A percentile compares a stretch with the other conserved stretches of the same genome.
phyloP scores from a whole-genome alignment of 2,888 invertebrate species.

The Rhamphomyia laevipes region DNA sequence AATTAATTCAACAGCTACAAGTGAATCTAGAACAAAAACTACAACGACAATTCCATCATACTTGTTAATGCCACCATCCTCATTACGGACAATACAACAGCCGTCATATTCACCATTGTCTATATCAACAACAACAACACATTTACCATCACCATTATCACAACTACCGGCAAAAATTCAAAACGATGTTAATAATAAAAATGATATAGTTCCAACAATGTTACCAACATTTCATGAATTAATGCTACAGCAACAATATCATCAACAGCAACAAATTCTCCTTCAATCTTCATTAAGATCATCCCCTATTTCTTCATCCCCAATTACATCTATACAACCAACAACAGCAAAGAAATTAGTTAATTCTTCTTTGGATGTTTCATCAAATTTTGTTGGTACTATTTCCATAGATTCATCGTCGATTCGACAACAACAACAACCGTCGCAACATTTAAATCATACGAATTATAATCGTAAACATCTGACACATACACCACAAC shows the following conservation, averaged over 20 bases:
- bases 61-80: background rate
- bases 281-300: conserved; percentile 4
- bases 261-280: background rate
- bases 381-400: too few species aligned
- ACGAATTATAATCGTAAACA: too few species aligned
- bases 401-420: too few species aligned
- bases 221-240: conserved; percentile 12
- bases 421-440: background rate
- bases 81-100: too few species aligned
- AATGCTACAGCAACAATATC: conserved; percentile 11
- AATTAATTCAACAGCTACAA: conserved; percentile 1
- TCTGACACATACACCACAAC: too few species aligned
- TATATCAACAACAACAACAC: background rate
- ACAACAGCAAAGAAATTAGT: background rate
- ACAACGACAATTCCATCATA: background rate
- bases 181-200: background rate
- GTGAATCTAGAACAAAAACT: background rate
- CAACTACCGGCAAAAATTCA: background rate
- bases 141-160: conserved; percentile 9
- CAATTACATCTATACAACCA: background rate
- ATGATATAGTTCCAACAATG: conserved; percentile 2
- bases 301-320: background rate
- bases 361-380: conserved; percentile 5
- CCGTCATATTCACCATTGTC: background rate
- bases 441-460: conserved; percentile 1